phyloP scores from a whole-genome alignment of 1,140 invertebrate genomes.

The Holotrichia oblita region DNA sequence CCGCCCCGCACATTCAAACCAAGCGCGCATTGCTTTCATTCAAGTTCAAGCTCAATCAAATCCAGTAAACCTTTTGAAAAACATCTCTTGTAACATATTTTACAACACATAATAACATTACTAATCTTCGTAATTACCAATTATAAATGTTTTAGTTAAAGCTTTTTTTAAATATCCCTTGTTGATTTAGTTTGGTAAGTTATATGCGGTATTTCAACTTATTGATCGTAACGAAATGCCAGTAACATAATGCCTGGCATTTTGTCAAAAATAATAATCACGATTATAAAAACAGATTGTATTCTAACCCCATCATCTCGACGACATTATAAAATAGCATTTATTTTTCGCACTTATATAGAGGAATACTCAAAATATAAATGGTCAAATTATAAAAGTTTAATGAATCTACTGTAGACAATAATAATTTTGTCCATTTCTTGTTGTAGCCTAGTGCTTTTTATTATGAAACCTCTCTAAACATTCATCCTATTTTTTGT shows the following conservation, averaged over 20 bases:
- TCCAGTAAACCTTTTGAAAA: neutral
- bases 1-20: conserved; percentile 32
- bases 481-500: too few species aligned
- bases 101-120: neutral
- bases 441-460: too few species aligned
- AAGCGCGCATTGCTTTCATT: conserved; percentile 38
- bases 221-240: neutral
- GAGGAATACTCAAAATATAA: too few species aligned
- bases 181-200: neutral
- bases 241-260: neutral
- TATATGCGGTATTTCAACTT: neutral
- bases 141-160: neutral
- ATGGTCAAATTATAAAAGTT: too few species aligned
- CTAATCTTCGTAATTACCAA: neutral
- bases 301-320: too few species aligned
- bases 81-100: neutral
- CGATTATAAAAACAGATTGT: too few species aligned
- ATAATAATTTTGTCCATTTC: too few species aligned
- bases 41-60: conserved; percentile 37
- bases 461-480: too few species aligned
- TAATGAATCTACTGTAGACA: too few species aligned
- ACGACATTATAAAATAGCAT: too few species aligned
- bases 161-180: neutral
- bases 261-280: neutral
- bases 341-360: too few species aligned